phyloP scores from a whole-genome alignment of 2,797 vertebrate genomes.

The Silurus aristotelis region DNA sequence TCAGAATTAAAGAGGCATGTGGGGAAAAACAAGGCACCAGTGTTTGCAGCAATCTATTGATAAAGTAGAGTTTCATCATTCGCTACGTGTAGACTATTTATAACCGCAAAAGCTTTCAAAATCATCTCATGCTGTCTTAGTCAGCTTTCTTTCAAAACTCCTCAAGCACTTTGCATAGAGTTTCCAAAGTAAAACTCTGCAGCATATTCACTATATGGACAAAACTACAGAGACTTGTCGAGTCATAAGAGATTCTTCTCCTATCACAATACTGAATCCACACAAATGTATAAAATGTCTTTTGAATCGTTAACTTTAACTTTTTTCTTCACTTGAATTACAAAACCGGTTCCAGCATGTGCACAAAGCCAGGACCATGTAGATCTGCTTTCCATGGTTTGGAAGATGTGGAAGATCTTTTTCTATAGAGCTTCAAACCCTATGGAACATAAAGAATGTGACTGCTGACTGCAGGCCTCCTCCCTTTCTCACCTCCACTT shows the following conservation, averaged over 20 bases:
- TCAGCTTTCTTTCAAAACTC: background rate
- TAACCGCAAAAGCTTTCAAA: background rate
- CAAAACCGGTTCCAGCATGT: background rate
- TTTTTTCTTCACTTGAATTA: background rate
- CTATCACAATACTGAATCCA: background rate
- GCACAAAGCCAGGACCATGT: background rate
- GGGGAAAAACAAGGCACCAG: background rate
- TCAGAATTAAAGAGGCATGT: constrained; percentile 32
- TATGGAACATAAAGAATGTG: too few relatives aligned
- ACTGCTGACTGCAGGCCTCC: background rate
- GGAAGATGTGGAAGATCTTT: too few relatives aligned
- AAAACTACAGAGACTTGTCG: background rate
- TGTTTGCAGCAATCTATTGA: background rate
- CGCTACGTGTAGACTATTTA: background rate
- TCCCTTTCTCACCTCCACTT: background rate
- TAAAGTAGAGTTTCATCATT: background rate
- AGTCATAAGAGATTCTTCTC: background rate
- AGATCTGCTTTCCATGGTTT: background rate
- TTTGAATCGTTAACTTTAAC: background rate
- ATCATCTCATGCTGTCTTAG: background rate
- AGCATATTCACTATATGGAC: background rate
- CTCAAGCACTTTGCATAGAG: background rate
- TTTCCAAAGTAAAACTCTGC: background rate
- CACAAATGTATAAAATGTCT: background rate
- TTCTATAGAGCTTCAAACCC: too few relatives aligned